Conservation (phyloP, 2,888 invertebrate genomes). For the Perizoma affinitatum region DNA sequence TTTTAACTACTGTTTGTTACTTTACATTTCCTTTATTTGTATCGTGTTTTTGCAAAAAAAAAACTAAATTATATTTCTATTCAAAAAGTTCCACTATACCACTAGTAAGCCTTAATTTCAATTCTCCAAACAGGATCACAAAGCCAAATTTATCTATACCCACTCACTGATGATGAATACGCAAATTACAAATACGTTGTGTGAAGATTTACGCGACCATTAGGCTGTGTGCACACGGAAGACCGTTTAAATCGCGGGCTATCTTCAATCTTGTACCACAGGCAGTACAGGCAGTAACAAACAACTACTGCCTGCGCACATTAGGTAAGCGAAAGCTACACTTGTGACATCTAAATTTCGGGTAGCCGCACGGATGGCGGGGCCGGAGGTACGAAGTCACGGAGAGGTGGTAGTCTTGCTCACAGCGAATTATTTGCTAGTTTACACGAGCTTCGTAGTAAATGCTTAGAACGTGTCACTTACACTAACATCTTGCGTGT, state of each 20-base stretch:
- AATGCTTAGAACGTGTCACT: too few relatives aligned
- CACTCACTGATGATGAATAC: slow-evolving; percentile 39
- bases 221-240: slow-evolving; percentile 54
- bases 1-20: too few relatives aligned
- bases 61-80: too few relatives aligned
- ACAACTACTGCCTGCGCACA: slow-evolving; percentile 68
- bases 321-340: slow-evolving; percentile 76
- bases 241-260: slow-evolving; percentile 70
- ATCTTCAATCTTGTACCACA: slow-evolving; percentile 77
- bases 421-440: too few relatives aligned
- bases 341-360: slow-evolving; percentile 83
- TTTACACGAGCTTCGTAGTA: too few relatives aligned
- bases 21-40: too few relatives aligned
- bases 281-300: slow-evolving; percentile 75
- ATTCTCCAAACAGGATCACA: slow-evolving; percentile 13
- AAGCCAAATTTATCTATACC: slow-evolving; percentile 33
- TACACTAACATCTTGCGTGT: too few relatives aligned
- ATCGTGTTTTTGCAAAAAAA: too few relatives aligned
- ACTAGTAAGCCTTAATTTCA: slow-evolving; percentile 9
- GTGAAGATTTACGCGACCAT: slow-evolving; percentile 42
- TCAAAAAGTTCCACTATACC: too few relatives aligned
- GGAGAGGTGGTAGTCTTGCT: slow-evolving; percentile 27
- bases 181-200: slow-evolving; percentile 42
- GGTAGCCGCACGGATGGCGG: slow-evolving; percentile 66
- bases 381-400: slow-evolving; percentile 19